Evolutionary conservation across 2,113 vertebrate species (phyloP).

Genomic region (Ibidorhyncha struthersii): DNA sequence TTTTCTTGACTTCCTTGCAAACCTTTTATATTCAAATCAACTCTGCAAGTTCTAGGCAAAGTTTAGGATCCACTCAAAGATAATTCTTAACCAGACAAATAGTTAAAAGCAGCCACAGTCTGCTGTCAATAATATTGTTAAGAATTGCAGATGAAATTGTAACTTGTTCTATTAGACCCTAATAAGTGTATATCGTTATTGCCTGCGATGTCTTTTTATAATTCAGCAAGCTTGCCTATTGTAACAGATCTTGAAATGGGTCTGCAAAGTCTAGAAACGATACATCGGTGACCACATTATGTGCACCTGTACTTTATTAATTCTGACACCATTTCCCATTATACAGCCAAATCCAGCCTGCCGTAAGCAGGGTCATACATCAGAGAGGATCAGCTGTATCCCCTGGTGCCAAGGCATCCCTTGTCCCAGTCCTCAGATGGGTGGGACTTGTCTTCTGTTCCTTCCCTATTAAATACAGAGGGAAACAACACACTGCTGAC

Average conservation of each 20-base stretch:
- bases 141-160: not conserved
- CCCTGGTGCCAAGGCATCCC: not conserved
- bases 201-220: not conserved
- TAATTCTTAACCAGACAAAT: not conserved
- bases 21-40: not conserved
- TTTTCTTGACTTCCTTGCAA: not conserved
- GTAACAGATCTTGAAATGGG: not conserved
- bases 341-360: not conserved
- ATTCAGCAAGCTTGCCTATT: not conserved
- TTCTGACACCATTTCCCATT: not conserved
- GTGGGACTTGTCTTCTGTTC: fast-evolving
- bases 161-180: not conserved
- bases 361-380: not conserved
- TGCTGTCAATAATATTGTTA: not conserved
- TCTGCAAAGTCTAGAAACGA: not conserved
- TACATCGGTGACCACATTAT: not conserved
- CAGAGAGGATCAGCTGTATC: not conserved
- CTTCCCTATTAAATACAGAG: not conserved
- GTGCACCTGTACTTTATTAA: not conserved
- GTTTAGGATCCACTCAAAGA: not conserved
- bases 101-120: not conserved
- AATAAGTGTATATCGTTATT: not conserved
- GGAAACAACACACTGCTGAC: not conserved
- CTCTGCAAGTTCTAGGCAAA: not conserved
- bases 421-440: not conserved